Evolutionary conservation across 2,113 vertebrate genomes (phyloP), one percentile per base, ranked within the genome.

Genomic region (Paracanthobrama guichenoti): DNA sequence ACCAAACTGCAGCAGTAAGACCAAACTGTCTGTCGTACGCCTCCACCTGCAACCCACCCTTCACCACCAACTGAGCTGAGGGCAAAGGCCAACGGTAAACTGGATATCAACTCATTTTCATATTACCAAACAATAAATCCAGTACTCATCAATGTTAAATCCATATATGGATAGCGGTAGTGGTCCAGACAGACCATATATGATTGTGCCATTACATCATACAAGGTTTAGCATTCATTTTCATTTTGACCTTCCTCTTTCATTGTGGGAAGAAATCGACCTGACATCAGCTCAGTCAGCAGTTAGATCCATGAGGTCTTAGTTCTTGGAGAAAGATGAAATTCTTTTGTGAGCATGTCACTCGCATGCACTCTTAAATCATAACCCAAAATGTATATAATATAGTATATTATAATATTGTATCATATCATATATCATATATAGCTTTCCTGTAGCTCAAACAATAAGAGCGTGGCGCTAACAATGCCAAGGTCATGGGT

Each of bases 1-100:
- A 89, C 88, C 92, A 94, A 94, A 94, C 87, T 94, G 93, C 62
- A 88, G 89, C 90, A 71, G 77, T 20, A 59, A 18, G 80, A 85
- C 89, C 93, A 93, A 93, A 93, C 90, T 94, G 92, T 86, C 88
- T 83, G 86, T 90, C 78, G 2, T 84, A 86, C 81, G 82, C 86
- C 88, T 84, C 88, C 80, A 85, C 64, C 57, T 50, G 53, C 53
- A 22, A 8, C 18, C 53, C 53, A 20, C 6, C 50, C 18, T 18
- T 81, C 86, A 84, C 75, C 72, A 84, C 92, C 86, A 90, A 87
- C 91, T 87, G 74, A 79, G 60, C 64, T 8, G 12, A 67, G 28
- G 64, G 10, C 59, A 62, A 55, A 55, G 53, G 18, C 53, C 53
- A 55, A 22, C 18, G 0, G 5, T 55, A 55, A 55, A 55, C 2